Percentiles rank a stretch among this genome's conserved stretches.
These are phyloP conservation scores for Tragelaphus imberbis DNA, from an alignment of 2,113 vertebrate species.

Conservation along the genomic window DNA sequence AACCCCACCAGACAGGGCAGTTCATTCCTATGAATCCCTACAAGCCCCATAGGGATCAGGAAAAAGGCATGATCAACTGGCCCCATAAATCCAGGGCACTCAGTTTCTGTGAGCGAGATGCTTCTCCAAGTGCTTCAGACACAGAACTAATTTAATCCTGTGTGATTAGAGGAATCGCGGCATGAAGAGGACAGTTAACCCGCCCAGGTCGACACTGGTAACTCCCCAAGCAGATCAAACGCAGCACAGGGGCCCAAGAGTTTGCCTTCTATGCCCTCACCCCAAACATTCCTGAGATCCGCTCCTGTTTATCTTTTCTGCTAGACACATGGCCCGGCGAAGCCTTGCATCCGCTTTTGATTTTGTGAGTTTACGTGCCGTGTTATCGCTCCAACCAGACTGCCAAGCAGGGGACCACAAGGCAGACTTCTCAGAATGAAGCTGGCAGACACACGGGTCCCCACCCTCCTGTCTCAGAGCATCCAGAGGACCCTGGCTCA, in stretches of 20 bases:
- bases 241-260: not conserved
- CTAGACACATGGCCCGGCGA: rapidly evolving
- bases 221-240: rapidly evolving
- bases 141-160: not conserved
- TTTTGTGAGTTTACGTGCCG: not conserved
- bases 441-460: rapidly evolving
- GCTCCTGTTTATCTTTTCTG: no score
- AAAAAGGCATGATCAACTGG: not conserved
- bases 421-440: not conserved
- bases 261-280: no score
- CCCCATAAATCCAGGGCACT: rapidly evolving
- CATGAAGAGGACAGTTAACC: not conserved
- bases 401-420: not conserved
- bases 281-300: rapidly evolving
- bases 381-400: not conserved
- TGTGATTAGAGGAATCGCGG: not conserved
- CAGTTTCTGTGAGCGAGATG: rapidly evolving
- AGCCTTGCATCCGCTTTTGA: not conserved
- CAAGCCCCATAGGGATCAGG: no score
- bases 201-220: not conserved
- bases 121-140: not conserved
- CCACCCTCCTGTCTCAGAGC: rapidly evolving
- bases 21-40: not conserved
- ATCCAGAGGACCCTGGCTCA: no score
- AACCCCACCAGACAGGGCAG: rapidly evolving